A percentile compares a stretch with the other conserved stretches of the same genome.
Conservation (phyloP, 2,888 invertebrate genomes). For the Chrysodeixis includens region DNA sequence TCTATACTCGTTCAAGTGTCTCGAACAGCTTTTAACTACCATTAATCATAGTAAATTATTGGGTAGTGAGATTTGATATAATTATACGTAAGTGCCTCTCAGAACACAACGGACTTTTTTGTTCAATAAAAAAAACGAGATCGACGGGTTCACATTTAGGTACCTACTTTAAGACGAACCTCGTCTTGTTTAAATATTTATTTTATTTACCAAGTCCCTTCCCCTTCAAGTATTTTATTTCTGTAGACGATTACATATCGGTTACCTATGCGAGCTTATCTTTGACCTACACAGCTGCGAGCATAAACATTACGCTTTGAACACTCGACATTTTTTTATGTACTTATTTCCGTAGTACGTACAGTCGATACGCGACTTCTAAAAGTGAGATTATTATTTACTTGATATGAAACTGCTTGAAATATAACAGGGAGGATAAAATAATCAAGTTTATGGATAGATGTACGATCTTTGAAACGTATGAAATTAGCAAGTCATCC, state of each 20-base stretch:
- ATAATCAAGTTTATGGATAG: no score
- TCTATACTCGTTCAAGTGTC: neutral
- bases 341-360: no score
- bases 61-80: neutral
- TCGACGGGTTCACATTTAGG: neutral
- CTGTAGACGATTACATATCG: neutral
- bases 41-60: constrained; percentile 6
- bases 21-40: neutral
- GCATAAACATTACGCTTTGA: no score
- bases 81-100: neutral
- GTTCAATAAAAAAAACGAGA: neutral
- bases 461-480: no score
- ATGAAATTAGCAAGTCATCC: no score
- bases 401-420: no score
- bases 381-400: no score
- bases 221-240: neutral
- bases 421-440: no score
- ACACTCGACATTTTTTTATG: no score
- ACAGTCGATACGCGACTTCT: no score
- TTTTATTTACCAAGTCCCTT: neutral
- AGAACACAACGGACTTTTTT: neutral
- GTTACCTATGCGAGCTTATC: neutral
- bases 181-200: neutral
- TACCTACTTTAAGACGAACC: neutral
- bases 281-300: neutral